Conservation (phyloP, 1,140 invertebrate genomes). For the Gyrodactylus bullatarudis region DNA sequence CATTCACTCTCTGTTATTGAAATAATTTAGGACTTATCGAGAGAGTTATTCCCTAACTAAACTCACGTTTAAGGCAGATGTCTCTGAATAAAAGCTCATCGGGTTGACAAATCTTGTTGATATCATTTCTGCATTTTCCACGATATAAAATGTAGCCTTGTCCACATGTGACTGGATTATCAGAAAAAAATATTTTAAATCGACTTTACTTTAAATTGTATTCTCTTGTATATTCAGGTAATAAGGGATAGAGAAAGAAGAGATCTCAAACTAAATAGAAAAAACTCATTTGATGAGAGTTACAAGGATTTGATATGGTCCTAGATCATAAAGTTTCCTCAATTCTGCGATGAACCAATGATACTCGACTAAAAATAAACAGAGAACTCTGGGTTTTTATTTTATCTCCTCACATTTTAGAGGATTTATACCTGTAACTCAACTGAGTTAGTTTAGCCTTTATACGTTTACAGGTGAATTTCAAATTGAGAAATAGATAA, state of each 20-base stretch:
- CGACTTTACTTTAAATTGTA: too few relatives aligned
- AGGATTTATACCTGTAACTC: too few relatives aligned
- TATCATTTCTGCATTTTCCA: not conserved
- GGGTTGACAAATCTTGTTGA: not conserved
- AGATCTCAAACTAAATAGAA: too few relatives aligned
- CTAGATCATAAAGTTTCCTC: not conserved
- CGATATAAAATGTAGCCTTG: not conserved
- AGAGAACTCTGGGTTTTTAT: too few relatives aligned
- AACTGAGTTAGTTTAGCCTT: too few relatives aligned
- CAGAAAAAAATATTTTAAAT: not conserved
- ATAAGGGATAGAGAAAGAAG: too few relatives aligned
- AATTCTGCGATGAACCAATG: too few relatives aligned
- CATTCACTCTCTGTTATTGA: not conserved
- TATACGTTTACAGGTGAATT: not conserved
- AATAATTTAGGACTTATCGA: not conserved
- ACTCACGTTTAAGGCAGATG: constrained; percentile 1
- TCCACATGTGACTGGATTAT: not conserved
- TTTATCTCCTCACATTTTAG: too few relatives aligned
- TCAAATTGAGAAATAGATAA: too few relatives aligned
- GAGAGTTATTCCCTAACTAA: not conserved
- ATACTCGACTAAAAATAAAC: too few relatives aligned
- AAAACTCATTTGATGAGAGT: too few relatives aligned
- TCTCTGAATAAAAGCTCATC: constrained; percentile 2
- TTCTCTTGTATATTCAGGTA: too few relatives aligned
- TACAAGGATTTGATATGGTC: not conserved